Evolutionary conservation across 30 jellyfish, hydroid and myxozoan genomes (phyloP), one percentile per base, ranked within the genome.

Genomic region (Catostylus mosaicus): DNA sequence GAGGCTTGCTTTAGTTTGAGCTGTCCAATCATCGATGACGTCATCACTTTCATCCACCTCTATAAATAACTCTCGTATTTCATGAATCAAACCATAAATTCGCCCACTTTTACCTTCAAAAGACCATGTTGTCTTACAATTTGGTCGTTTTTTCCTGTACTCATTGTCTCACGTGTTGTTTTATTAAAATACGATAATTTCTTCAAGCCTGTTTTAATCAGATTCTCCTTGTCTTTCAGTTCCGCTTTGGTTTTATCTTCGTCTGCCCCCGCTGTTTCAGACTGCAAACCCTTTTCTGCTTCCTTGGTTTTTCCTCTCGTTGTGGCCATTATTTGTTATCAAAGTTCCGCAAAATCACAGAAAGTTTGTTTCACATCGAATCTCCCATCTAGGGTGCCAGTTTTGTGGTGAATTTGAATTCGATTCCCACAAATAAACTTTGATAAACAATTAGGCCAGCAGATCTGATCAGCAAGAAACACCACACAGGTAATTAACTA

Each of bases 331-430:
- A 82, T 50, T 24, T 19, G 35, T 31, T 57, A 29, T 31, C 75
- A 48, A 60, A 37, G 63, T 50, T 63, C 76, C 23, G 24, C 31
- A 69, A 54, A 69, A 67, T 66, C 23, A 30, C 9, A 16, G 66
- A 24, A 30, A 47, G 36, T n/a, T n/a, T n/a, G n/a, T n/a, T n/a
- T n/a, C n/a, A n/a, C n/a, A n/a, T n/a, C n/a, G n/a, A n/a, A n/a
- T 52, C 74, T 57, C 87, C 82, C 85, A 70, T 82, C 78, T 65
- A 86, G 38, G 92, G 94, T 83, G 88, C 94, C 94, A 69, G 83
- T 71, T 83, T 60, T 82, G 87, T 67, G 91, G 85, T 43, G 54
- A 43, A 43, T 32, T 31, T 66, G n/a, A n/a, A n/a, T n/a, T n/a
- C n/a, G n/a, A n/a, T n/a, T n/a, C n/a, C n/a, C n/a, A n/a, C n/a